Base-by-base conservation (phyloP, 2,797 vertebrate species). In the Danio aesculapii region DNA sequence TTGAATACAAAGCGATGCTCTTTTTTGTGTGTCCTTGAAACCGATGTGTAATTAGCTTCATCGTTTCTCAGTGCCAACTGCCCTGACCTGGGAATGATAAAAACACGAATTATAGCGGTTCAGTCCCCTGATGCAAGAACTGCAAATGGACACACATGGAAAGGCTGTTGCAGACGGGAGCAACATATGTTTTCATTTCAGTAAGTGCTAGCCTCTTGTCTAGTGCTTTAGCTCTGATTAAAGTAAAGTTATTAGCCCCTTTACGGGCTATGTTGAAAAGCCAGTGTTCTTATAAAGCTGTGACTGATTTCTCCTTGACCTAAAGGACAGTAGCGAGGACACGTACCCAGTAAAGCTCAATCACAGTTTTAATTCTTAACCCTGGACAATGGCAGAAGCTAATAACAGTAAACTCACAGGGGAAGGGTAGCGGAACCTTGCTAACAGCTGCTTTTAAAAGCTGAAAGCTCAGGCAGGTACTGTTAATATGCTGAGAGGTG, bases 21-120 rank as follows among this genome's bases (percentile, higher is more conserved):
- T 43, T 47, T 71, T 82, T 53, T 53, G n/a, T 30, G 30, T 30
- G 79, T 82, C 79, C 57, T 80, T 86, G 80, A 53, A 79, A 52
- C 41, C 16, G 10, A 21, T 77, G 30, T 47, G 58, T 73, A 73
- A 80, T 73, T 79, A 58, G 64, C 75, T 73, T 84, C 47, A 82
- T 46, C 14, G 64, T 61, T 72, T 69, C 55, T 67, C 62, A 39
- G 49, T 76, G 30, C 59, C 66, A 68, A 58, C 47, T 79, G 61
- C 16, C 67, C 66, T 84, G 67, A 82, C 82, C 82, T 77, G 76
- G 68, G 76, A 74, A 49, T 82, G 78, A 77, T 84, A 76, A 82
- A 79, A 84, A 47, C 69, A 61, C 53, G 72, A 75, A 79, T 16
- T 41, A 44, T 64, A 71, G 58, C 61, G 16, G 46, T 61, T 62